phyloP scores from a whole-genome alignment of 2,888 invertebrate species.

The Zeuzera pyrina region DNA sequence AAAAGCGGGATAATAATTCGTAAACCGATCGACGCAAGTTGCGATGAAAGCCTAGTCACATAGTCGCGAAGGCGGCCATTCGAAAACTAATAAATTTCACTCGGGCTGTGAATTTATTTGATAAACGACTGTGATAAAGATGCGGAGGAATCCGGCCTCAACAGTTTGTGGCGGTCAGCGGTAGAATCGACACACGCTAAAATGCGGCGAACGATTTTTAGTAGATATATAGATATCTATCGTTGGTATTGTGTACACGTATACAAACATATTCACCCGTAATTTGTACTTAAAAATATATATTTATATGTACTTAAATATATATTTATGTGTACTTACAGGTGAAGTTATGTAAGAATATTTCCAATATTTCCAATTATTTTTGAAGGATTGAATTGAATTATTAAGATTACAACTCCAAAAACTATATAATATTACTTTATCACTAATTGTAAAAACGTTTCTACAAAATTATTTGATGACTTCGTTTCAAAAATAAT shows the following conservation, averaged over 20 bases:
- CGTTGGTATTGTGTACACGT: too few relatives aligned
- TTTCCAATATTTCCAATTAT: too few relatives aligned
- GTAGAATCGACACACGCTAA: constrained; percentile 6
- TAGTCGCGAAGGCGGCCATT: constrained; percentile 49
- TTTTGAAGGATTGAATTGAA: too few relatives aligned
- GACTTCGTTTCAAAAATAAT: too few relatives aligned
- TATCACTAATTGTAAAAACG: too few relatives aligned
- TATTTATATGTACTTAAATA: not conserved
- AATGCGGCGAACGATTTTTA: too few relatives aligned
- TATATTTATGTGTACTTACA: not conserved
- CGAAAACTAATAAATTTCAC: constrained; percentile 61
- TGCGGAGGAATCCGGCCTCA: constrained; percentile 33
- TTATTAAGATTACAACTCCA: too few relatives aligned
- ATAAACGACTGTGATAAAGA: constrained; percentile 59
- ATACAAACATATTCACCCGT: too few relatives aligned
- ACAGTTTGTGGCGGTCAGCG: constrained; percentile 39
- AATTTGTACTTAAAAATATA: not conserved
- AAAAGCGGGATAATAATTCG: constrained; percentile 36
- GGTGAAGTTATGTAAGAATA: too few relatives aligned
- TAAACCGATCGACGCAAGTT: constrained; percentile 28
- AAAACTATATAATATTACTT: too few relatives aligned
- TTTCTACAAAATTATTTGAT: too few relatives aligned
- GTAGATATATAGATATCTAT: too few relatives aligned
- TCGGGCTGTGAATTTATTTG: constrained; percentile 62
- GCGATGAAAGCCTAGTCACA: constrained; percentile 47